These are phyloP conservation scores for Siderastrea radians DNA, from an alignment of 92 coral and sea anemone species.

Conservation along the genomic window DNA sequence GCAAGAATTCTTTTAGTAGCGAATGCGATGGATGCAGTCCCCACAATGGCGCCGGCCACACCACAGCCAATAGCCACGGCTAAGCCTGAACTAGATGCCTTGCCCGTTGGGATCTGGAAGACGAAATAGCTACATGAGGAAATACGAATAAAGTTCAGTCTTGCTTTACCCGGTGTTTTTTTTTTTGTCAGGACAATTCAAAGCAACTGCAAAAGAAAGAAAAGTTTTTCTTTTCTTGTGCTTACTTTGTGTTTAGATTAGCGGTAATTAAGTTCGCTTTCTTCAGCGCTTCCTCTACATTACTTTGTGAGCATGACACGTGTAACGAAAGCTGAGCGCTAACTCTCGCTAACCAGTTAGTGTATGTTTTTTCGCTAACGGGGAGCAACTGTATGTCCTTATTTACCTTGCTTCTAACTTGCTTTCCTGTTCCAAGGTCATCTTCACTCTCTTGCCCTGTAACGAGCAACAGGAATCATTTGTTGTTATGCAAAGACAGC, in stretches of 20 bases:
- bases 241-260: too few relatives aligned
- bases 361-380: not conserved
- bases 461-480: constrained; percentile 2
- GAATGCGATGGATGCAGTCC: constrained; percentile 98
- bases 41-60: constrained; percentile 98
- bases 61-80: constrained; percentile 99
- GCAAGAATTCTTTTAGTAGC: constrained; percentile 95
- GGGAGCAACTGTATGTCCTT: not conserved
- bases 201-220: too few relatives aligned
- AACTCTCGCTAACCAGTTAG: too few relatives aligned
- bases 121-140: not conserved
- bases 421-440: constrained; percentile 97
- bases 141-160: too few relatives aligned
- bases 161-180: too few relatives aligned
- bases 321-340: too few relatives aligned
- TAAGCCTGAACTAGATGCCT: constrained; percentile 90
- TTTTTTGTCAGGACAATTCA: too few relatives aligned
- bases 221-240: too few relatives aligned
- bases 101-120: constrained; percentile 82
- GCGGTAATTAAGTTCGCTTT: too few relatives aligned
- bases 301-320: too few relatives aligned
- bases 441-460: constrained; percentile 95
- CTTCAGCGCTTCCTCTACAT: too few relatives aligned
- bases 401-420: constrained; percentile 89
- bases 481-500: not conserved